Evolutionary conservation across 64 coral and sea anemone species (phyloP), one percentile per base, ranked within the genome.

Genomic region (Actinia tenebrosa): DNA sequence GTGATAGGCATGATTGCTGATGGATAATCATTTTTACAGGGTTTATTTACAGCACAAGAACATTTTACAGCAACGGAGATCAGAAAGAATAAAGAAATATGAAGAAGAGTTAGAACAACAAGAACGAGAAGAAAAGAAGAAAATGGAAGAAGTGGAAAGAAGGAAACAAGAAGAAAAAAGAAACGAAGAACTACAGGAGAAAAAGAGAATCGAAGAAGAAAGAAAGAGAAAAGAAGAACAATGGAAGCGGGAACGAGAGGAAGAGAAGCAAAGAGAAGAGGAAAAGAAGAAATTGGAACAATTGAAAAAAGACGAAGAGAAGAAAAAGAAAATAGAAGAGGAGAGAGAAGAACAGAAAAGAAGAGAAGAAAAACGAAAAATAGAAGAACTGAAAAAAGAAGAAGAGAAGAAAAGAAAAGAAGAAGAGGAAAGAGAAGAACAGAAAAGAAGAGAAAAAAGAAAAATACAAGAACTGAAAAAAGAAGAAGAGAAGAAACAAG

Each of bases 11-110:
- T 58, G 56, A 58, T 11, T 58, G 10, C 10, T 58, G 56, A 58
- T 58, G 7, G 8, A 58, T 58, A 10, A 14, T 58, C 56, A 58
- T 80, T 50, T 53, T 16, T 53, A 81, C 54, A 96, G 94, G 72
- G 82, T 88, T 52, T 85, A 89, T 52, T 53, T 56, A n/a, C 20
- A 96, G 53, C 88, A 91, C 86, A 92, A 90, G 15, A 75, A 61
- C 11, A 14, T 85, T 64, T 45, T 93, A 15, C 87, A 90, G 45
- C 55, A 86, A 44, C 87, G 14, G 80, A 90, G 77, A 69, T 22
- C 16, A 25, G 77, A 82, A 26, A 89, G 78, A 81, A 16, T 62
- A 26, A 56, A 56, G 25, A 61, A 64, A 86, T 60, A 30, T 18
- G 84, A 91, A 63, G 62, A 84, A 23, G 46, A 83, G 23, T 52